Evolutionary conservation across 2,113 vertebrate genomes (phyloP).

Genomic region (Myotis lucifugus): DNA sequence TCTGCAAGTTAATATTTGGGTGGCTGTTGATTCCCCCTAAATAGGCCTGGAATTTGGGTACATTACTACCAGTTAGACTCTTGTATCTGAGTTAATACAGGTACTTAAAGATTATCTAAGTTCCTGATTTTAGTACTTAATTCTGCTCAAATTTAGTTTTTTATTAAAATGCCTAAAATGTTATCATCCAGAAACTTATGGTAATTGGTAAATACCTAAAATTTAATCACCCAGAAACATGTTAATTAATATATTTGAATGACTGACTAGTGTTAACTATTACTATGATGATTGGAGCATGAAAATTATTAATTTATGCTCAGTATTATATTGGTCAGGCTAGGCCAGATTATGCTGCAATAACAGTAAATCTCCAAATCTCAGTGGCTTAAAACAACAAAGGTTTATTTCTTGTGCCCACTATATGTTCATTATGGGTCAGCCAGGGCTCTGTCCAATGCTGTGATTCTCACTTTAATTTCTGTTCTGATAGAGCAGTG

Average conservation of each 20-base stretch:
- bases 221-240: not conserved
- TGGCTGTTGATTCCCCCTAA: not conserved
- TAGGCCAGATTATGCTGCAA: not conserved
- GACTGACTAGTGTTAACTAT: not conserved
- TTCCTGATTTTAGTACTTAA: not conserved
- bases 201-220: not conserved
- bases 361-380: not conserved
- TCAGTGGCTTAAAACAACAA: not conserved
- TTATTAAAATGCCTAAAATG: not conserved
- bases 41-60: not conserved
- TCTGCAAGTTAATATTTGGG: not conserved
- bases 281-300: not conserved
- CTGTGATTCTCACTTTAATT: not conserved
- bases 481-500: not conserved
- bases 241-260: not conserved
- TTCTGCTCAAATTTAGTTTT: constrained; percentile 53
- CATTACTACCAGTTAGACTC: not conserved
- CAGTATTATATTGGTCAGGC: not conserved
- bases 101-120: not conserved
- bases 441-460: not conserved
- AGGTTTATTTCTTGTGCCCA: not conserved
- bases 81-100: not conserved
- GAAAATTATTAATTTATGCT: not conserved
- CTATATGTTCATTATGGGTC: not conserved
- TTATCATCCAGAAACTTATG: not conserved